phyloP scores from a whole-genome alignment of 2,888 invertebrate species.

The Leucoptera coffeella region DNA sequence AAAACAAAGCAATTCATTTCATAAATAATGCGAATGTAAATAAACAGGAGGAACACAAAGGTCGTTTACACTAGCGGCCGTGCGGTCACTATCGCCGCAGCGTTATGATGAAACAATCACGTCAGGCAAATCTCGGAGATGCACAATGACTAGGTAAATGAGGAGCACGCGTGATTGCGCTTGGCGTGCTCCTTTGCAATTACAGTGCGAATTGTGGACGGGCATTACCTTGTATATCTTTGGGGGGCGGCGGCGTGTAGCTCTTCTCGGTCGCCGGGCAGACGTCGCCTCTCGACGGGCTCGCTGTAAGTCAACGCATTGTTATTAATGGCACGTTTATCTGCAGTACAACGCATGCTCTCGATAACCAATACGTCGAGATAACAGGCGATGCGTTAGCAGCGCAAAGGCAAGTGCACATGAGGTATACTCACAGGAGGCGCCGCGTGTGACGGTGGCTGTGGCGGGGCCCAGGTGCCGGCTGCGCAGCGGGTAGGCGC shows the following conservation, averaged over 20 bases:
- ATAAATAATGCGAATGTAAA: too few relatives aligned
- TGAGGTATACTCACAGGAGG: slow-evolving; percentile 25
- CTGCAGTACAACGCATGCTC: slow-evolving; percentile 23
- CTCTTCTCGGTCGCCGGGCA: background rate
- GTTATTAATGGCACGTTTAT: slow-evolving; percentile 19
- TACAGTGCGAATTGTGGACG: too few relatives aligned
- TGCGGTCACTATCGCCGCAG: too few relatives aligned
- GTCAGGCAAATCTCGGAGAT: too few relatives aligned
- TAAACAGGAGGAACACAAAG: too few relatives aligned
- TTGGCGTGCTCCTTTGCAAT: too few relatives aligned
- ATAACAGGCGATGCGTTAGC: background rate
- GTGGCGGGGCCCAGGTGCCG: slow-evolving; percentile 26
- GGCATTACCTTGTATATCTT: slow-evolving; percentile 32
- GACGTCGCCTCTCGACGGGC: slow-evolving; percentile 1
- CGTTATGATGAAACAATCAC: too few relatives aligned
- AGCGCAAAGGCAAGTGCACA: slow-evolving; percentile 2
- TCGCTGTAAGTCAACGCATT: too few relatives aligned
- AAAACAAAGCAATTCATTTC: too few relatives aligned
- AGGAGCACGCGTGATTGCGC: too few relatives aligned
- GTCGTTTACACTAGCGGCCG: too few relatives aligned
- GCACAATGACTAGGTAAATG: too few relatives aligned
- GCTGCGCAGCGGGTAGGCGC: slow-evolving; percentile 24
- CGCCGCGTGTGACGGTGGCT: slow-evolving; percentile 27
- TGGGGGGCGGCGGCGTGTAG: slow-evolving; percentile 9
- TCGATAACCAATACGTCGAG: slow-evolving; percentile 14